Conservation (phyloP, 2,113 vertebrate species). For the Phrynosoma blainvillii region DNA sequence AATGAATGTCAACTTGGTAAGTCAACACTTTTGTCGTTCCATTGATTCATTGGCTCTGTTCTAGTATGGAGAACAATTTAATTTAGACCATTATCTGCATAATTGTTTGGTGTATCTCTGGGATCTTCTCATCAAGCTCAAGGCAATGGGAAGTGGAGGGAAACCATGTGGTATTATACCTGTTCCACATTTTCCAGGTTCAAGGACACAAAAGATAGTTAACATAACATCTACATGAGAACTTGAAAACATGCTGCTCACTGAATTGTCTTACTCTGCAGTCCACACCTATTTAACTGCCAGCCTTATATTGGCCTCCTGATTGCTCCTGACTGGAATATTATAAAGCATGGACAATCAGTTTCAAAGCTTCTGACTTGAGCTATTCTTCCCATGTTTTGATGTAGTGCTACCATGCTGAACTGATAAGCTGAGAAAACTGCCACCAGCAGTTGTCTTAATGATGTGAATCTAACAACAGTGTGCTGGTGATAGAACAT, state of each 20-base stretch:
- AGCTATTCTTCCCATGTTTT: neutral
- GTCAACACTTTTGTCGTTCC: too few relatives aligned
- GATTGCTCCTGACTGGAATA: neutral
- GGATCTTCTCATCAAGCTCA: neutral
- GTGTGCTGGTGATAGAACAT: neutral
- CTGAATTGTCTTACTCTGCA: neutral
- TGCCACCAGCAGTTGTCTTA: too few relatives aligned
- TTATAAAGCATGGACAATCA: too few relatives aligned
- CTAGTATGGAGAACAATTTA: too few relatives aligned
- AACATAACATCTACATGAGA: neutral
- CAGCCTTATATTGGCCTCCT: neutral
- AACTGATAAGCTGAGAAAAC: neutral
- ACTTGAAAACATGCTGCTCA: neutral
- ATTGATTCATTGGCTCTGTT: too few relatives aligned
- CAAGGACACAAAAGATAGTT: neutral
- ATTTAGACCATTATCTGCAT: neutral
- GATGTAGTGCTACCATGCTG: neutral
- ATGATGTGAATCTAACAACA: neutral
- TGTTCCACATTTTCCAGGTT: neutral
- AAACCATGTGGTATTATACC: neutral
- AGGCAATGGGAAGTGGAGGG: neutral
- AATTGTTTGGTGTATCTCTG: slow-evolving; percentile 22
- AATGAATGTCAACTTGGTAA: too few relatives aligned
- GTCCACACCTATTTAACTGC: neutral
- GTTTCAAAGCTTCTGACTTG: too few relatives aligned